Evolutionary conservation across 2,113 vertebrate genomes (phyloP).

Genomic region (rat (Rattus norvegicus)): DNA sequence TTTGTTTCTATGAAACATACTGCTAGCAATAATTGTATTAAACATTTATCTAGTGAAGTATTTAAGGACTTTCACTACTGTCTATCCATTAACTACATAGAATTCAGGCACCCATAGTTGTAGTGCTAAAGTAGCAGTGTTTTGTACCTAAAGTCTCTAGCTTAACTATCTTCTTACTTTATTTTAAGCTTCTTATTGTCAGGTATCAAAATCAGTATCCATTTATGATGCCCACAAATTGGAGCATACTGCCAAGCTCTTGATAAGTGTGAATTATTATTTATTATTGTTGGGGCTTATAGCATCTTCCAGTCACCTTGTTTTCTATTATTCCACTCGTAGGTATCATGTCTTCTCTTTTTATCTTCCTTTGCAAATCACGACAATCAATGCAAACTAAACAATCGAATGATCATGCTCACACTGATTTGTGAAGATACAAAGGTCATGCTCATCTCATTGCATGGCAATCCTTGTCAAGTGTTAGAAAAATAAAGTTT

Average conservation of each 20-base stretch:
- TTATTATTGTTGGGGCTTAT: neutral
- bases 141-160: neutral
- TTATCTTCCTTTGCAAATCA: constrained; percentile 22
- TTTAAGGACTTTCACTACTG: neutral
- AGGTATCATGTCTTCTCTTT: neutral
- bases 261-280: neutral
- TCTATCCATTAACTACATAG: neutral
- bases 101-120: neutral
- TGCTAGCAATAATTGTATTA: neutral
- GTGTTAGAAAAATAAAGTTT: neutral
- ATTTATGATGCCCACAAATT: neutral
- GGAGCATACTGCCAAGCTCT: neutral
- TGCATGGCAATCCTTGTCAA: neutral
- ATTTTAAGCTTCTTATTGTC: neutral
- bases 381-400: neutral
- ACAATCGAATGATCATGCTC: neutral
- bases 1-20: neutral
- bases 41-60: neutral
- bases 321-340: neutral
- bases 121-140: neutral
- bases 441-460: neutral
- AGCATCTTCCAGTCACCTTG: neutral
- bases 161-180: neutral
- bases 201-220: neutral
- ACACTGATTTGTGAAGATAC: neutral